Evolutionary conservation across 2,797 vertebrate species (phyloP).

Genomic region (Cossypha dichroa): DNA sequence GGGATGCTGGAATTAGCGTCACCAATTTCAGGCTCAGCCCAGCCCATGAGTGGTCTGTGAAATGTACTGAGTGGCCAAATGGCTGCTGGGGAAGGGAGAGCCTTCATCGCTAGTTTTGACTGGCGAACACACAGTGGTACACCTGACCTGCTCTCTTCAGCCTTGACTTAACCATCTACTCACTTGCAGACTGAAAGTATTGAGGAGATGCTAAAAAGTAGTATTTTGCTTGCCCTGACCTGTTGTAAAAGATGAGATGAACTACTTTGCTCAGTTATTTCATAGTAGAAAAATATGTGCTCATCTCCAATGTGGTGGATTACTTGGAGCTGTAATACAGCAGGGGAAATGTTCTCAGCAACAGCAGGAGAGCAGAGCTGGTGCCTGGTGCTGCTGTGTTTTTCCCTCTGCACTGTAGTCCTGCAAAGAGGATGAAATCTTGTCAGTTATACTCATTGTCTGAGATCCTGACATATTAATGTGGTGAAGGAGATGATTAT

Average conservation of each 20-base stretch:
- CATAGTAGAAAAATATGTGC: background rate
- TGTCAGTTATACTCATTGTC: slow-evolving; percentile 37
- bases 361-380: background rate
- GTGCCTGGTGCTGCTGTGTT: background rate
- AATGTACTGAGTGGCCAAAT: background rate
- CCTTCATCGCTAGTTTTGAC: background rate
- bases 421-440: slow-evolving; percentile 11
- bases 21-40: background rate
- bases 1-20: background rate
- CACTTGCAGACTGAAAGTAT: background rate
- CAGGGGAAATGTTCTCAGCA: background rate
- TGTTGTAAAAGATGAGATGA: background rate
- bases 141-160: background rate
- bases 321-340: background rate
- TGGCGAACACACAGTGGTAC: background rate
- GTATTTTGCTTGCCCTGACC: background rate
- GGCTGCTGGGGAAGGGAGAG: background rate
- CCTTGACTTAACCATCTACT: background rate
- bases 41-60: background rate
- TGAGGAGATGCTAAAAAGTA: background rate
- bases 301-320: background rate
- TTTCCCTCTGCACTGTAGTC: background rate
- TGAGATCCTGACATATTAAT: slow-evolving; percentile 11
- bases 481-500: background rate
- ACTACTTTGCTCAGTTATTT: background rate